Conservation (phyloP, 2,113 vertebrate species). For the Pionites leucogaster region DNA sequence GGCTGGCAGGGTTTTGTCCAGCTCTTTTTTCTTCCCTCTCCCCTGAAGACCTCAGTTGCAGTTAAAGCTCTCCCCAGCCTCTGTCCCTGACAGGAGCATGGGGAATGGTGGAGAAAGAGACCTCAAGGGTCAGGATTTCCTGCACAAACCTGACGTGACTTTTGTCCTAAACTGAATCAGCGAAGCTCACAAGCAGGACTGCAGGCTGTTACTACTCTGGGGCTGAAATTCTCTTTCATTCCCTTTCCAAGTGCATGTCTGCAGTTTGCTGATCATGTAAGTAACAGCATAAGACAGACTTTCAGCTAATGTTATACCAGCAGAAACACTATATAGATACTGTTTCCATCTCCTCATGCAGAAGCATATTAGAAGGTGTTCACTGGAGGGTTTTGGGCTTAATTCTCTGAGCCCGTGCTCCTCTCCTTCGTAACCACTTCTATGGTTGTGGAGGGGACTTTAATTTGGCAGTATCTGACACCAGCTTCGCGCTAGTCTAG, state of each 20-base stretch:
- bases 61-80: background rate
- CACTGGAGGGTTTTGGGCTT: background rate
- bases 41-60: background rate
- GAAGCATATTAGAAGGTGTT: background rate
- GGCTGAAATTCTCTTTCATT: background rate
- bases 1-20: background rate
- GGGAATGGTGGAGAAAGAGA: background rate
- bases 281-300: background rate
- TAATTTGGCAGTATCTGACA: background rate
- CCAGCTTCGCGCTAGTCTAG: background rate
- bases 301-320: background rate
- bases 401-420: background rate
- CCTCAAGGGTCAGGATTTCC: constrained; percentile 8
- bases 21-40: background rate
- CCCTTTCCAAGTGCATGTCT: background rate
- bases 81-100: background rate
- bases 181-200: background rate
- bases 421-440: background rate
- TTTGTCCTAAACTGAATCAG: background rate
- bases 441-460: background rate
- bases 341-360: background rate
- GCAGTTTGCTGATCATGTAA: background rate
- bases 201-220: background rate
- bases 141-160: background rate
- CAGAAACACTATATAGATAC: background rate